Base-by-base conservation (phyloP, 2,888 invertebrate genomes). In the Sesia bembeciformis region DNA sequence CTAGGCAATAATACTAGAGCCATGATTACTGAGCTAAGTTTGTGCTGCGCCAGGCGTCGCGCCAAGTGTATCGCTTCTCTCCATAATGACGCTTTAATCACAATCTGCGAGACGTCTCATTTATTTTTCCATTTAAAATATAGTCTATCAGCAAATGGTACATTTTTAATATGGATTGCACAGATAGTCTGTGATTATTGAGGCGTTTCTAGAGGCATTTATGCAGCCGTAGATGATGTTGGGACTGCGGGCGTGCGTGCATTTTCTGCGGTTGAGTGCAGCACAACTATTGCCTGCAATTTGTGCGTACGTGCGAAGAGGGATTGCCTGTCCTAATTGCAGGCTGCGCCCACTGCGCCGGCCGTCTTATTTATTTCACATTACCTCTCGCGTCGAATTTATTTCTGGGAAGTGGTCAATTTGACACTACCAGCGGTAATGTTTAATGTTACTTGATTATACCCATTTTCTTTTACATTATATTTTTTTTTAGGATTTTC, bases 301-400 rank as follows among this genome's bases (percentile, higher is more conserved):
- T 87, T 86, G 76, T 77, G 64, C 75, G 81, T 84, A 87, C 85
- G 87, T 85, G 87, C 55, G 77, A 83, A 80, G 67, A 75, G 70
- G 76, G 75, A 77, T 81, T 76, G 78, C 79, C 73, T 78, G 64
- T 68, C 76, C 68, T 85, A 84, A 87, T 86, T 84, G 78, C 63
- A 58, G 61, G 42, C 53, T 53, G 60, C 57, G 56, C 60, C 52
- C 65, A 60, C 67, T 61, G 64, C 62, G 61, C 65, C 62, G 63
- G 63, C 65, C 68, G 66, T 71, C 76, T 75, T 73, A 74, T 74
- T 76, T 70, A 62, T 61, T 67, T 62, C 69, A 61, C 57, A 67
- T 70, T 70, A 66, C 60, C 64, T 66, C 63, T 71, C 64, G 58
- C 64, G 61, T 70, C 67, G 64, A 76, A 73, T 74, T 73, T 65